Evolutionary conservation across 1,140 invertebrate species (phyloP), one percentile per base, ranked within the genome.

Genomic region (Drosophila erecta): DNA sequence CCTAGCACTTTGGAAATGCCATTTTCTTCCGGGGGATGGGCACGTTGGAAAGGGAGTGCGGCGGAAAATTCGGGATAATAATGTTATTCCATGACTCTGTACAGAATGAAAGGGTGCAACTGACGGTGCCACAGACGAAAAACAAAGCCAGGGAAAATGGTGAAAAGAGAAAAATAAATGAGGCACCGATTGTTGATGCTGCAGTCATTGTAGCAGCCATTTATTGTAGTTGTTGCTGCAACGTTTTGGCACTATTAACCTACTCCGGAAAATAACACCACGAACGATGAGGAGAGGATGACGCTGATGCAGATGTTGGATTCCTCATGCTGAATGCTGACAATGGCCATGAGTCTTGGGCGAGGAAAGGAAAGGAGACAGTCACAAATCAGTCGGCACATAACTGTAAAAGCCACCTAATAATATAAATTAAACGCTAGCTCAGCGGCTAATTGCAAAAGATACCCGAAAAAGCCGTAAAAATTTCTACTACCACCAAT

Each of bases 181-280:
- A 85, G 79, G 75, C 81, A 86, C 58, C 78, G 74, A 79, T 74
- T 87, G 74, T 76, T 78, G 78, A 64, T 76, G 70, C 74, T 69
- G 58, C 64, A 85, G 78, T 86, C 81, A 81, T 81, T 81, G 81
- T 70, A 41, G 71, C 62, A 70, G 24, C 35, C 50, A 78, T 79
- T 69, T 83, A 62, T 57, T 83, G 79, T 54, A 41, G 56, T 44
- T 61, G 75, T 55, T 77, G 54, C 60, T 75, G 80, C 80, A 86
- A 83, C 83, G 83, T 86, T 86, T 86, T 86, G 83, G 83, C 79
- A 86, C 83, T 87, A 86, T 86, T 86, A 86, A 86, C 83, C 83
- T 86, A 86, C 83, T 86, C 72, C 60, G 75, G 33, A 40, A 50
- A 72, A 60, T 75, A 85, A 89, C 76, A 83, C 79, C 83, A 86